phyloP scores from a whole-genome alignment of 2,888 invertebrate species.

The Caenorhabditis drosophilae region DNA sequence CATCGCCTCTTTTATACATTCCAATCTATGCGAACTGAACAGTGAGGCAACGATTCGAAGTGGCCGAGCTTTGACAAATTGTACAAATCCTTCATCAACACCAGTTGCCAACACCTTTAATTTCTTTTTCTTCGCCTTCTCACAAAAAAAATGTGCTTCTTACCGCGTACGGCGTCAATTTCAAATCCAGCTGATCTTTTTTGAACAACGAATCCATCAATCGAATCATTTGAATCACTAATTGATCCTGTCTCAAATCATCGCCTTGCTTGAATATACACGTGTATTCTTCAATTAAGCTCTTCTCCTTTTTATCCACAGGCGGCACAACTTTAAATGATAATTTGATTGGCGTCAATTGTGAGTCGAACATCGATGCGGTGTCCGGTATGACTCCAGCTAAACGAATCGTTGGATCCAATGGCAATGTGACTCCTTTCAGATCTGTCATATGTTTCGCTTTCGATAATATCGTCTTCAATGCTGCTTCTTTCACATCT shows the following conservation, averaged over 20 bases:
- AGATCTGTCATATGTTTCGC: constrained; percentile 73
- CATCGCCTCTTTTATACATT: constrained; percentile 81
- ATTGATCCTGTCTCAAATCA: constrained; percentile 92
- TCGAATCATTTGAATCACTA: constrained; percentile 95
- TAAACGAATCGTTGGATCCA: constrained; percentile 82
- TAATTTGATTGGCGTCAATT: constrained; percentile 89
- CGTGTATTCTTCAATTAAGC: constrained; percentile 78
- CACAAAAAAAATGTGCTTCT: too few species aligned
- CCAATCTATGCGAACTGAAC: constrained; percentile 28
- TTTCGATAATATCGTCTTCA: constrained; percentile 38
- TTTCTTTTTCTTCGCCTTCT: too few species aligned
- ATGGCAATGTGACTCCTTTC: constrained; percentile 88
- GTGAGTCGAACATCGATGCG: constrained; percentile 92
- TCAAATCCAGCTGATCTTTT: constrained; percentile 92
- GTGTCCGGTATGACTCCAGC: constrained; percentile 87
- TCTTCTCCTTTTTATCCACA: constrained; percentile 74
- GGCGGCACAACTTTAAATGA: constrained; percentile 75
- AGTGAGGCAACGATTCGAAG: constrained; percentile 48
- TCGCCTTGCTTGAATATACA: constrained; percentile 98
- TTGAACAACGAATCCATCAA: constrained; percentile 92
- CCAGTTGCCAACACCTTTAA: constrained; percentile 90
- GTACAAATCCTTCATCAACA: constrained; percentile 92
- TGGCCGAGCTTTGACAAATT: constrained; percentile 83
- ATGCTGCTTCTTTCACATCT: constrained; percentile 30
- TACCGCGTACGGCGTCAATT: constrained; percentile 70